phyloP scores from a whole-genome alignment of 2,797 vertebrate species.

The Merluccius polli region DNA sequence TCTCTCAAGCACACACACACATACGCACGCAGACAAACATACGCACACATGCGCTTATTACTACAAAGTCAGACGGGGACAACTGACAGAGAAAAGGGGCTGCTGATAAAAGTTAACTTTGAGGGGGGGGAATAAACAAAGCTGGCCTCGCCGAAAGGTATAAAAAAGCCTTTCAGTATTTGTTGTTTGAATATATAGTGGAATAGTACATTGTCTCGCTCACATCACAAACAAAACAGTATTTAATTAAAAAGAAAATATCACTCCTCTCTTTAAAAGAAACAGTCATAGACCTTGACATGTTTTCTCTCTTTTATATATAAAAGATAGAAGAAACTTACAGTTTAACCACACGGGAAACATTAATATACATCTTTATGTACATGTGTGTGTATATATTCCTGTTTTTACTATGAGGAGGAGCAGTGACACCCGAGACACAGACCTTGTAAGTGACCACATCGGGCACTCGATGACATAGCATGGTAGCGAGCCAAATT shows the following conservation, averaged over 20 bases:
- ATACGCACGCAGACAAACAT: not conserved
- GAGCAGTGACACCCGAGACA: too few species aligned
- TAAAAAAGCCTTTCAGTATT: not conserved
- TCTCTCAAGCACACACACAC: not conserved
- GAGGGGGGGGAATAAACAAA: not conserved
- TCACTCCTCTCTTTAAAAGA: not conserved
- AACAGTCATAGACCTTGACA: not conserved
- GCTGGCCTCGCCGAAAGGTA: not conserved
- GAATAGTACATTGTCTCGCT: not conserved
- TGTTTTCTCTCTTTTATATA: not conserved
- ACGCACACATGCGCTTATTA: not conserved
- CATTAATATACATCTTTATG: not conserved
- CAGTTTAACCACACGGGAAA: not conserved
- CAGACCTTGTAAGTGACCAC: too few species aligned
- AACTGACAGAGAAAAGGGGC: not conserved
- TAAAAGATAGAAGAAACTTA: not conserved
- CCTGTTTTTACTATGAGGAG: not conserved
- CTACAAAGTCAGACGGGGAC: not conserved
- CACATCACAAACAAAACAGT: not conserved
- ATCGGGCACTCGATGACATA: too few species aligned
- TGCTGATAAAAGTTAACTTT: too few species aligned
- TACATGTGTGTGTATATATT: not conserved
- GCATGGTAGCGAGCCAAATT: not conserved
- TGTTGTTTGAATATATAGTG: not conserved
- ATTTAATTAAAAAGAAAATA: not conserved